Base-by-base conservation (phyloP, 2,113 vertebrate species). In the Martes martes region DNA sequence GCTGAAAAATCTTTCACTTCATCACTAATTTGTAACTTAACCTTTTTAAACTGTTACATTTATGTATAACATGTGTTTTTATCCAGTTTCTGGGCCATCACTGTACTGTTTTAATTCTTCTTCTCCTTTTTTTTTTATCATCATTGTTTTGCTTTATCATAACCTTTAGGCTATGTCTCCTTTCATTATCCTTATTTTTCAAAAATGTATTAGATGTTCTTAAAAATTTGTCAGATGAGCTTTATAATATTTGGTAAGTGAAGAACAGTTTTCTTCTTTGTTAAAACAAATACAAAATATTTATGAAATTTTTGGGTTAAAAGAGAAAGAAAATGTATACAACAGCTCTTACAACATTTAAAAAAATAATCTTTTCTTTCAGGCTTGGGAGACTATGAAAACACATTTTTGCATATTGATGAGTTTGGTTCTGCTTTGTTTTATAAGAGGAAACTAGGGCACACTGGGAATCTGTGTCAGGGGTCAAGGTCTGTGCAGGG, bases 61-160 rank as follows among this genome's bases (percentile, higher is more conserved):
- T 47, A 59, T 79, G 57, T 11, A 16, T 14, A 7, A 11, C 0
- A 4, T 0, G 42, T 4, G 42, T 5, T 10, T 71, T 63, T 5
- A 15, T 3, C 2, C 0, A 11, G 0, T n/a, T 31, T 28, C 16
- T 2, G 55, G 36, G n/a, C 4, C 76, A 7, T 39, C 0, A 3
- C 1, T 0, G 8, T 9, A 19, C 21, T 52, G 6, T 50, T 42
- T 15, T 42, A 10, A 45, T 91, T 87, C n/a, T 71, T 42, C 8
- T 2, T n/a, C n/a, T 39, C 47, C 9, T 63, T 86, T 28, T 80
- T 45, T n/a, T 55, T 57, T 59, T 15, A 28, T 15, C 24, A 28
- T 31, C 16, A 52, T 23, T 69, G 33, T 71, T 91, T 88, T 33
- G 10, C 61, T 92, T 87, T 42, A n/a, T n/a, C 28, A 55, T n/a